Percentiles rank a stretch among this genome's conserved stretches.
These are phyloP conservation scores for Linhomoeus sp. DNA, from an alignment of 2,888 invertebrate species.

Conservation along the genomic window DNA sequence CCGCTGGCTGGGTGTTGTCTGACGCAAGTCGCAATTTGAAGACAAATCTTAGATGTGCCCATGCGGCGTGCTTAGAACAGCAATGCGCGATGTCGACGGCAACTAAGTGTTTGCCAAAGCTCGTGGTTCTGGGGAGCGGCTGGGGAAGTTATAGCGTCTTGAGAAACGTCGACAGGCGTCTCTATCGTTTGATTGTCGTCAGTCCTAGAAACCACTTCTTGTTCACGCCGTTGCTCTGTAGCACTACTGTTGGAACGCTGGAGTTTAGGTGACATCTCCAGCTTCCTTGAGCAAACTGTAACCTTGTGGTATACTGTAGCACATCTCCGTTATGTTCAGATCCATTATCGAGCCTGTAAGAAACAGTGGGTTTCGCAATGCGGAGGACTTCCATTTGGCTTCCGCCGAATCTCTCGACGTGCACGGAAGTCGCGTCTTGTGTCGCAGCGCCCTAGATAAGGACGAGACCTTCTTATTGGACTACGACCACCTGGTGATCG, in stretches of 20 bases:
- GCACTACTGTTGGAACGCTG: slow-evolving; percentile 32
- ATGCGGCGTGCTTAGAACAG: too few species aligned
- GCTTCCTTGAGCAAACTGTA: too few species aligned
- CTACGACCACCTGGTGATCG: slow-evolving; percentile 32
- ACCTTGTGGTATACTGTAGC: not conserved
- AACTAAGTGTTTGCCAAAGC: too few species aligned
- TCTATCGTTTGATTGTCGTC: slow-evolving; percentile 29
- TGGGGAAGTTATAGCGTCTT: slow-evolving; percentile 32
- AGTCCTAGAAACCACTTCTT: slow-evolving; percentile 33
- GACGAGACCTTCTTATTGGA: slow-evolving; percentile 17
- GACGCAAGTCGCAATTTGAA: too few species aligned
- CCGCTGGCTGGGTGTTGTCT: too few species aligned
- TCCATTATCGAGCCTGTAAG: slow-evolving; percentile 32
- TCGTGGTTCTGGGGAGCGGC: slow-evolving; percentile 31
- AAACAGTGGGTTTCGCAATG: slow-evolving; percentile 27
- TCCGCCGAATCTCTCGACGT: slow-evolving; percentile 24
- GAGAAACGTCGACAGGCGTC: slow-evolving; percentile 24
- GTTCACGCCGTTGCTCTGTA: slow-evolving; percentile 31
- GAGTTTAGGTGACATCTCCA: slow-evolving; percentile 11
- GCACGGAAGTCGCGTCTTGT: slow-evolving; percentile 1
- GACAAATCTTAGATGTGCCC: too few species aligned
- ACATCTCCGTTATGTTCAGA: slow-evolving; percentile 11
- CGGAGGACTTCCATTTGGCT: slow-evolving; percentile 29
- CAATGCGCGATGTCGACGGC: too few species aligned
- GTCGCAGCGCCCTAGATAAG: slow-evolving; percentile 12